Conservation (phyloP, 2,797 vertebrate genomes). For the Halcyon badia region DNA sequence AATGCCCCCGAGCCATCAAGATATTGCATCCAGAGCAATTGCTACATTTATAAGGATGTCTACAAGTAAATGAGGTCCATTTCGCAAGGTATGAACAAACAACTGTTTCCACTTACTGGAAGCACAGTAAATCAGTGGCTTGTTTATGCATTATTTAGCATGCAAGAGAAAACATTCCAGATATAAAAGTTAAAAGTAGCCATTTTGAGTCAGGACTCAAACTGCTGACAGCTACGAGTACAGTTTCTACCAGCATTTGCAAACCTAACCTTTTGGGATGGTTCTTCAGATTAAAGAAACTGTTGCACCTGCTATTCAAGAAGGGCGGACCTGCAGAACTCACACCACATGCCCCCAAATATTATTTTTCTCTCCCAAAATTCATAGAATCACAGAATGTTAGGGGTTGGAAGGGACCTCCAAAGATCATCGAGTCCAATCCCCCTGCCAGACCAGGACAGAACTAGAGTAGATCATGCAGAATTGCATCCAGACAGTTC, state of each 20-base stretch:
- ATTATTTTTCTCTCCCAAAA: background rate
- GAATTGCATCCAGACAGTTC: too few relatives aligned
- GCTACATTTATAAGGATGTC: constrained; percentile 20
- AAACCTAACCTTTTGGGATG: background rate
- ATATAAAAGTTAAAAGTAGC: background rate
- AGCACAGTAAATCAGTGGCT: constrained; percentile 6
- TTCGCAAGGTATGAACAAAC: constrained; percentile 64
- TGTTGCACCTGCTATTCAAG: background rate
- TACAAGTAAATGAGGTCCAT: constrained; percentile 6
- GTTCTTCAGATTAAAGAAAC: background rate
- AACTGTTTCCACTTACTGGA: constrained; percentile 35
- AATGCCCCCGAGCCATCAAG: background rate
- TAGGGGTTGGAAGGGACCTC: too few relatives aligned
- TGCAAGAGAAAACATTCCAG: constrained; percentile 3
- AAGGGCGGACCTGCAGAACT: background rate
- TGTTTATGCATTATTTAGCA: background rate
- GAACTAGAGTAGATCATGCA: too few relatives aligned
- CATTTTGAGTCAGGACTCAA: background rate
- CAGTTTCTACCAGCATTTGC: background rate
- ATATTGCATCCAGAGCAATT: background rate
- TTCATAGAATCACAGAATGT: too few relatives aligned
- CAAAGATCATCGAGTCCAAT: too few relatives aligned
- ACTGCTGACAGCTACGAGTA: background rate
- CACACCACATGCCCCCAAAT: too few relatives aligned
- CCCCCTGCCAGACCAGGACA: too few relatives aligned